Evolutionary conservation across 2,888 invertebrate genomes (phyloP).

Genomic region (Baronia brevicornis): DNA sequence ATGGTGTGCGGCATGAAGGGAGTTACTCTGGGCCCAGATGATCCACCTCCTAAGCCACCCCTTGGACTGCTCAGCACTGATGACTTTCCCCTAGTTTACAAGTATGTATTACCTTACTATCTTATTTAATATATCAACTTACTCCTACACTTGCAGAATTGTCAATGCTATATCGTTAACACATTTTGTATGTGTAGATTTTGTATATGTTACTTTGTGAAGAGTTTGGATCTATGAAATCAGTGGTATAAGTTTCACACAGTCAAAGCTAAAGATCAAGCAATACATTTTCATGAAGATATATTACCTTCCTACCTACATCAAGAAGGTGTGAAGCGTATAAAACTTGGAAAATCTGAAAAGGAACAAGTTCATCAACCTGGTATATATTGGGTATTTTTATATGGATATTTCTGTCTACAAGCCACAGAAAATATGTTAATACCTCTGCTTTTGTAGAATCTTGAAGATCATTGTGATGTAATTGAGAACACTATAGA

Average conservation of each 20-base stretch:
- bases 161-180: conserved; percentile 28
- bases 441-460: conserved; percentile 41
- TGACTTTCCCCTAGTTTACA: conserved; percentile 88
- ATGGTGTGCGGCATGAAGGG: conserved; percentile 92
- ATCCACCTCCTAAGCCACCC: conserved; percentile 82
- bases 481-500: conserved; percentile 22
- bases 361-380: too few species aligned
- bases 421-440: conserved; percentile 8
- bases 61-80: conserved; percentile 89
- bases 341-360: too few species aligned
- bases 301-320: too few species aligned
- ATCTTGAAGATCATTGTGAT: conserved; percentile 16
- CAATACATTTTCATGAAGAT: too few species aligned
- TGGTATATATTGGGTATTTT: background rate
- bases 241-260: conserved; percentile 40
- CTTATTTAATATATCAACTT: conserved; percentile 34
- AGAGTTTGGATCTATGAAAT: conserved; percentile 39
- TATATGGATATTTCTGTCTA: conserved; percentile 6
- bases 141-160: conserved; percentile 51
- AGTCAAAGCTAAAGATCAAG: conserved; percentile 13
- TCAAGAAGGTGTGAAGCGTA: too few species aligned
- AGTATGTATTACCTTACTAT: conserved; percentile 78
- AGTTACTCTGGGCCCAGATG: conserved; percentile 79
- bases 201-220: conserved; percentile 52
- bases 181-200: conserved; percentile 36